These are phyloP conservation scores for Galerucella pusilla DNA, from an alignment of 2,888 invertebrate genomes.

Conservation along the genomic window DNA sequence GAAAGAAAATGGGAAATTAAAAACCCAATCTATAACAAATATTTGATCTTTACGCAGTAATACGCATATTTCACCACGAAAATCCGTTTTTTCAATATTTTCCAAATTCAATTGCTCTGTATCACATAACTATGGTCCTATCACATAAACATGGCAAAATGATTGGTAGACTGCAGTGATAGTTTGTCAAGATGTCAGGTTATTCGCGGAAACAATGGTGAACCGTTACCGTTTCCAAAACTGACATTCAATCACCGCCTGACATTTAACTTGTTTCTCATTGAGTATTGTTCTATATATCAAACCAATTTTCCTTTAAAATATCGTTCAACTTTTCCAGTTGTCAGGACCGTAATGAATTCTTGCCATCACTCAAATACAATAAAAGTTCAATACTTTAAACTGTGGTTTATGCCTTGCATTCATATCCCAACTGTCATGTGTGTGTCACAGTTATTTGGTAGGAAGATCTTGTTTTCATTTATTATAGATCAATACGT, in stretches of 20 bases:
- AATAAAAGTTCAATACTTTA: too few relatives aligned
- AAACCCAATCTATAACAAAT: too few relatives aligned
- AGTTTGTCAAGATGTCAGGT: conserved; percentile 23
- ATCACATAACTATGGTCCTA: neutral
- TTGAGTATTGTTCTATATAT: conserved; percentile 32
- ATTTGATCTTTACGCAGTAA: too few relatives aligned
- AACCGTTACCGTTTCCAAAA: conserved; percentile 17
- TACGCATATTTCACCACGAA: neutral
- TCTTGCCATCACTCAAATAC: neutral
- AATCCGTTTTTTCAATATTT: neutral
- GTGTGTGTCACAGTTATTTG: too few relatives aligned
- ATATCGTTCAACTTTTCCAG: neutral
- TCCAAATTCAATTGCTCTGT: neutral
- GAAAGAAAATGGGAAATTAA: too few relatives aligned
- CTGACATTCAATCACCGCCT: conserved; percentile 30
- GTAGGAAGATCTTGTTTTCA: too few relatives aligned
- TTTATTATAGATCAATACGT: too few relatives aligned
- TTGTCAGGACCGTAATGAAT: conserved; percentile 1
- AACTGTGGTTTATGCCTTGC: too few relatives aligned
- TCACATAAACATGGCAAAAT: neutral
- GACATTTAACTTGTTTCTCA: conserved; percentile 39
- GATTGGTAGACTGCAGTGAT: conserved; percentile 22
- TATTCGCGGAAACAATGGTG: conserved; percentile 15
- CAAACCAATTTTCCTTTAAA: conserved; percentile 23
- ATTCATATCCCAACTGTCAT: too few relatives aligned